Evolutionary conservation across 2,797 vertebrate species (phyloP).

Genomic region (Thripadectes ignobilis): DNA sequence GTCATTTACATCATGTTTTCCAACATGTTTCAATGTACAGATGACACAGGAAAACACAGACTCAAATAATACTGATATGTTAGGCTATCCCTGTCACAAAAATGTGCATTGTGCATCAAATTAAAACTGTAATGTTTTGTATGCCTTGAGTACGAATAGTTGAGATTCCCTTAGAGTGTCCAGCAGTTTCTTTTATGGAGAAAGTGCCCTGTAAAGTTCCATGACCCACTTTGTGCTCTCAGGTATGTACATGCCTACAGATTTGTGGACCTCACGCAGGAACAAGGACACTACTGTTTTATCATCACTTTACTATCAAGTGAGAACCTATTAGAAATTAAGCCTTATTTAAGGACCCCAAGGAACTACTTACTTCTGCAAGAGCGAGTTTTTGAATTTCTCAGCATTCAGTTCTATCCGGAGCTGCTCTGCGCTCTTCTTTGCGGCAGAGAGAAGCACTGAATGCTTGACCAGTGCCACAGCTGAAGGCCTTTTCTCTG

Average conservation of each 20-base stretch:
- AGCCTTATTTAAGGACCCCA: background rate
- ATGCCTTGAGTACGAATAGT: background rate
- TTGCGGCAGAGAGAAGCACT: slow-evolving; percentile 89
- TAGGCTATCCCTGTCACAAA: background rate
- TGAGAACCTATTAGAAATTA: background rate
- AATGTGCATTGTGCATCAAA: background rate
- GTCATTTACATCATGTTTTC: background rate
- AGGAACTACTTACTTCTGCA: slow-evolving; percentile 88
- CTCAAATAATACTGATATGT: background rate
- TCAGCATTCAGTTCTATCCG: slow-evolving; percentile 94
- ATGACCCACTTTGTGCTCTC: background rate
- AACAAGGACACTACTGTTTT: background rate
- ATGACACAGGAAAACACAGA: background rate
- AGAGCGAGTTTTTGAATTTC: slow-evolving; percentile 95
- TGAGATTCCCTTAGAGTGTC: background rate
- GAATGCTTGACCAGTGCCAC: slow-evolving; percentile 89
- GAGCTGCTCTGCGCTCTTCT: slow-evolving; percentile 95
- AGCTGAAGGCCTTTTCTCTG: slow-evolving; percentile 88
- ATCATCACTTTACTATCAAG: background rate
- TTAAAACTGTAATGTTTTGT: background rate
- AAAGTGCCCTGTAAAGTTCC: background rate
- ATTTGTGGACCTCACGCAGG: background rate
- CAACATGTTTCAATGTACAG: background rate
- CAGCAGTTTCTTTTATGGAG: background rate
- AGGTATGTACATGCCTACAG: background rate